Evolutionary conservation across 2,113 vertebrate genomes (phyloP), one percentile per base, ranked within the genome.

Genomic region (Agapornis roseicollis): DNA sequence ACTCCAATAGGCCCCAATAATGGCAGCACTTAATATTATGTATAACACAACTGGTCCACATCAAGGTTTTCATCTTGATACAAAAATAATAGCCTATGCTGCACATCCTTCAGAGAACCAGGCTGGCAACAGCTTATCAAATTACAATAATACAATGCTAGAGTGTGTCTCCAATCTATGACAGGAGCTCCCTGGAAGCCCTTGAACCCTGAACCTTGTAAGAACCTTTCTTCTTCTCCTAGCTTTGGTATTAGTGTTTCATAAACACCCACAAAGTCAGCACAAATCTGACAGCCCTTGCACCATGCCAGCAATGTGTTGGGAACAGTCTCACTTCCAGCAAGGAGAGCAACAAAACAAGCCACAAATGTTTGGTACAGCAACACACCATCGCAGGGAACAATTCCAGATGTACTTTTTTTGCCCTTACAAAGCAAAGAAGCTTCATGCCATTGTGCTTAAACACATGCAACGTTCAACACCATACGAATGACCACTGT

Each of bases 361-460:
- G 27, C 8, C 14, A 84, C 72, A 88, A 65, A 76, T 0, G 2
- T n/a, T 74, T 23, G 56, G 66, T 55, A 69, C 94, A 96, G 69
- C 86, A 37, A 60, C 86, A 76, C 55, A 65, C 53, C 64, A 80
- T 25, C 0, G 22, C 78, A 81, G 61, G 66, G 64, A 88, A 64
- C 93, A 64, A 58, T 18, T 94, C 94, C 89, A 86, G 56, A 68
- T 64, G 65, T 5, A 50, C 77, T 77, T 82, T 24, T 82, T 79
- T 72, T 69, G 24, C 66, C 31, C 88, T 61, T 78, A 90, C 80
- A 94, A 79, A 89, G 80, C 89, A 70, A 94, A 96, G 94, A 39
- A 93, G 61, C 56, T 52, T 93, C 79, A 95, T 91, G 86, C 93
- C 77, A 24, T 64, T 78, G 56, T 79, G 93, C 88, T 78, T 88